Conservation (phyloP, 2,888 invertebrate species). For the Macropis europaea region DNA sequence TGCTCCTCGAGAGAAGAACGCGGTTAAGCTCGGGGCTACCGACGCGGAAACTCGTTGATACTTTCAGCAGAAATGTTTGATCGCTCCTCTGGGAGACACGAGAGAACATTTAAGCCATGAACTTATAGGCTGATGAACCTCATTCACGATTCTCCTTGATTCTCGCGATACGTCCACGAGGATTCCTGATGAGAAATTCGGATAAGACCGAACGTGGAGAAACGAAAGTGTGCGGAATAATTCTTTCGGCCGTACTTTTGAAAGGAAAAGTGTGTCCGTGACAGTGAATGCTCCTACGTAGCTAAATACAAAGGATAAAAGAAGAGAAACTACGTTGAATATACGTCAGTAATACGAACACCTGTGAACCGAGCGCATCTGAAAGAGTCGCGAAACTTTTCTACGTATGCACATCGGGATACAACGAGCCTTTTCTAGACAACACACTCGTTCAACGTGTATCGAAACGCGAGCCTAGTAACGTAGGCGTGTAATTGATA, state of each 20-base stretch:
- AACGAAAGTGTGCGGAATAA: background rate
- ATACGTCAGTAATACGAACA: slow-evolving; percentile 31
- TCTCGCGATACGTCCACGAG: background rate
- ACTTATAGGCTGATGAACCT: background rate
- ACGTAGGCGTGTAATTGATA: slow-evolving; percentile 33
- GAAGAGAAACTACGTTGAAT: background rate
- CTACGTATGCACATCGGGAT: background rate
- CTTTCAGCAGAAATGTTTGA: background rate
- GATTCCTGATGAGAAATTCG: background rate
- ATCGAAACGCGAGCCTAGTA: background rate
- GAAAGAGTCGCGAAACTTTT: slow-evolving; percentile 7
- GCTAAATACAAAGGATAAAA: background rate
- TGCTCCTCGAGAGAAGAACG: background rate
- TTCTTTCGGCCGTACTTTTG: background rate
- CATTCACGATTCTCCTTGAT: background rate
- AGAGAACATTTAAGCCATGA: background rate
- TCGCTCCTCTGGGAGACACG: background rate
- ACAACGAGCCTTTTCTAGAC: background rate
- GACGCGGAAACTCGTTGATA: background rate
- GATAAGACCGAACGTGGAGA: background rate
- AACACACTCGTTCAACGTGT: slow-evolving; percentile 1
- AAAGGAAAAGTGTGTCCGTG: slow-evolving; percentile 20
- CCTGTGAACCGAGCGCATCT: slow-evolving; percentile 40
- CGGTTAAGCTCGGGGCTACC: background rate
- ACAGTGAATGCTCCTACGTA: slow-evolving; percentile 27